phyloP scores from a whole-genome alignment of 2,888 invertebrate species.

The Hemicrepidius hirtus region DNA sequence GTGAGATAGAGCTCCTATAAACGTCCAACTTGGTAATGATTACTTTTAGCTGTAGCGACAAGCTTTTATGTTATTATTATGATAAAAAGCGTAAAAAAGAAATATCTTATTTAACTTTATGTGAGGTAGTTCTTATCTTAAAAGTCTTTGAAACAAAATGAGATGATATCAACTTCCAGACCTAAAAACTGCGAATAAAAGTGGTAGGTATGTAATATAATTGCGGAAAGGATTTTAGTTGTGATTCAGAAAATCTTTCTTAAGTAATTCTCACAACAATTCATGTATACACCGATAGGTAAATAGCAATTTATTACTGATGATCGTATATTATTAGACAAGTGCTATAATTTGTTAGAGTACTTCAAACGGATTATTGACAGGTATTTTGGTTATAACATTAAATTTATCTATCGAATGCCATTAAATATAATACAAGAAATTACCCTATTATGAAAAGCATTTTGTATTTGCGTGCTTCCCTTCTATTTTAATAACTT shows the following conservation, averaged over 20 bases:
- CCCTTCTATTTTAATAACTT: slow-evolving; percentile 1
- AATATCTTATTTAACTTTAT: no score
- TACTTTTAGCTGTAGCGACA: not conserved
- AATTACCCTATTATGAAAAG: slow-evolving; percentile 12
- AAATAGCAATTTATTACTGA: not conserved
- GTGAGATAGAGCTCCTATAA: not conserved
- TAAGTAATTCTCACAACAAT: no score
- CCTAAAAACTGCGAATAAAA: not conserved
- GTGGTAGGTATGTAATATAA: no score
- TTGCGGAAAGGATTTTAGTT: no score
- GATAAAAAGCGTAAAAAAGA: no score
- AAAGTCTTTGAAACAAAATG: no score
- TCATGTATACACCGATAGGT: not conserved
- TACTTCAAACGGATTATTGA: not conserved
- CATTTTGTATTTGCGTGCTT: slow-evolving; percentile 12
- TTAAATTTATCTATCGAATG: slow-evolving; percentile 1
- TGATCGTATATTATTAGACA: not conserved
- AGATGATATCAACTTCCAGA: no score
- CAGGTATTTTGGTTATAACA: slow-evolving; percentile 6
- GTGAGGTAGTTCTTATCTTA: no score
- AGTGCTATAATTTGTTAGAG: slow-evolving; percentile 12
- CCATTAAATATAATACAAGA: slow-evolving; percentile 6
- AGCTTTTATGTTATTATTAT: not conserved
- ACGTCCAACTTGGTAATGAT: not conserved
- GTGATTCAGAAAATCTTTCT: no score